Evolutionary conservation across 2,888 invertebrate species (phyloP).

Genomic region (Xestobium rufovillosum): DNA sequence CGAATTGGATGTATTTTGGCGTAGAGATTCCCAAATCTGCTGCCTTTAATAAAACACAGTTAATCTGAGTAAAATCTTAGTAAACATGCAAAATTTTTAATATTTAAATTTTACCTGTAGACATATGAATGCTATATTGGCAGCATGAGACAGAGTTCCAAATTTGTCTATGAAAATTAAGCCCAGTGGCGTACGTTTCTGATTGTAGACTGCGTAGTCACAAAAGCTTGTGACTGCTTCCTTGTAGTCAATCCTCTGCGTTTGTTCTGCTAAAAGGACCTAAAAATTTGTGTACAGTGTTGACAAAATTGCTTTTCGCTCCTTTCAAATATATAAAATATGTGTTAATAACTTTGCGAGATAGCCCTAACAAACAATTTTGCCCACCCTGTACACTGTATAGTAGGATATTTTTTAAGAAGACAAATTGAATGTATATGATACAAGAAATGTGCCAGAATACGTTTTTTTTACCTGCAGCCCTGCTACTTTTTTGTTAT

Average conservation of each 20-base stretch:
- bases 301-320: too few species aligned
- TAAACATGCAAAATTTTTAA: constrained; percentile 1
- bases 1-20: constrained; percentile 44
- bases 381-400: too few species aligned
- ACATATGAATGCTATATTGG: constrained; percentile 50
- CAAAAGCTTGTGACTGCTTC: constrained; percentile 45
- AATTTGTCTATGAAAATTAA: constrained; percentile 48
- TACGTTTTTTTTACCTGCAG: constrained; percentile 41
- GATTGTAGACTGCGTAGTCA: constrained; percentile 43
- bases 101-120: constrained; percentile 39
- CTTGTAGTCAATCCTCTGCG: constrained; percentile 40
- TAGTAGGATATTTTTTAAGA: neutral
- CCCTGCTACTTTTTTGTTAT: constrained; percentile 50
- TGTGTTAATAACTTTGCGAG: too few species aligned
- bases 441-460: too few species aligned
- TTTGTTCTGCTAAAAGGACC: constrained; percentile 45
- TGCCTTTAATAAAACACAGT: constrained; percentile 31
- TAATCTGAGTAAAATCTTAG: constrained; percentile 10
- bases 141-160: constrained; percentile 49
- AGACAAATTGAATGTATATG: neutral
- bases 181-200: constrained; percentile 47
- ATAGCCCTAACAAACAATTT: too few species aligned
- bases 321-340: too few species aligned
- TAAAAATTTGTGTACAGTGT: constrained; percentile 28
- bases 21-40: constrained; percentile 37